A percentile compares a stretch with the other conserved stretches of the same genome.
Evolutionary conservation across 2,888 invertebrate genomes (phyloP).

Genomic region (Tortricodes alternella): DNA sequence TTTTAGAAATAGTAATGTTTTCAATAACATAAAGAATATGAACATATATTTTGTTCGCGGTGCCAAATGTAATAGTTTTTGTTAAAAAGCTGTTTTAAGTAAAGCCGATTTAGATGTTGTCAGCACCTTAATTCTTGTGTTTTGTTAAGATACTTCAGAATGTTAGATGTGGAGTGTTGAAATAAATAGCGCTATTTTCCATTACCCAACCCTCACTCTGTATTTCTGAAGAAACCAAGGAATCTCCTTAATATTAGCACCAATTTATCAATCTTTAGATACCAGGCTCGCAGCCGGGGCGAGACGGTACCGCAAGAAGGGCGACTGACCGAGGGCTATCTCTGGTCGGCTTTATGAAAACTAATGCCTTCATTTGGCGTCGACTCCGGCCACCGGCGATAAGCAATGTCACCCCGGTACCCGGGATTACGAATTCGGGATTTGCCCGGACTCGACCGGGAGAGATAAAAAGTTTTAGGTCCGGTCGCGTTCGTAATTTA

Average conservation of each 20-base stretch:
- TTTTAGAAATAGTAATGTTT: no score
- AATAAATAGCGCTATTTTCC: conserved; percentile 22
- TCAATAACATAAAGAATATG: no score
- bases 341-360: conserved; percentile 76
- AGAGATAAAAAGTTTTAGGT: conserved; percentile 64
- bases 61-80: no score
- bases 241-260: conserved; percentile 47
- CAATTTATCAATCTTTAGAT: conserved; percentile 57
- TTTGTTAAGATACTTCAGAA: no score
- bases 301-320: conserved; percentile 52
- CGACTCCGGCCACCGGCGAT: conserved; percentile 67
- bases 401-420: conserved; percentile 77
- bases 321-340: conserved; percentile 60
- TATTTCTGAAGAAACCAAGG: conserved; percentile 23
- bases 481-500: conserved; percentile 63
- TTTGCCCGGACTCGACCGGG: conserved; percentile 51
- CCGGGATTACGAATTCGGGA: conserved; percentile 72
- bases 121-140: no score
- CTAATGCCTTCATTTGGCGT: conserved; percentile 81
- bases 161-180: no score
- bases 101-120: no score
- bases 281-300: conserved; percentile 55
- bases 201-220: conserved; percentile 21
- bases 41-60: no score
- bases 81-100: no score